These are phyloP conservation scores for Temnothorax longispinosus DNA, from an alignment of 1,140 invertebrate genomes.

Conservation along the genomic window DNA sequence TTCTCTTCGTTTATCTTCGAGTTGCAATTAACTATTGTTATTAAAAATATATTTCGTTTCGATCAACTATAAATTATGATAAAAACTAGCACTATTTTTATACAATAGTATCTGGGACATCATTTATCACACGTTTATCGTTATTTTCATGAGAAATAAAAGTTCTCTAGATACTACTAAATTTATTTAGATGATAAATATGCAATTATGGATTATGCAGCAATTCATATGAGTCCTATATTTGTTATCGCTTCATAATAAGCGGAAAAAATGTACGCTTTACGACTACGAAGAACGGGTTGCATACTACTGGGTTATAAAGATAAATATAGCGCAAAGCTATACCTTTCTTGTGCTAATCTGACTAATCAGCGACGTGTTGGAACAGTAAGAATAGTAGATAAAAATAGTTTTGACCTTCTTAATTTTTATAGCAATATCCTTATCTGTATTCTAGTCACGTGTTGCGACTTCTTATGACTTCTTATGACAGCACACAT, in stretches of 20 bases:
- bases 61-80: not conserved
- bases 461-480: slow-evolving; percentile 9
- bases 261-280: not conserved
- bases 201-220: too few relatives aligned
- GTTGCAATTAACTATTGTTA: not conserved
- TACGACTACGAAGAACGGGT: slow-evolving; percentile 48
- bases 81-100: not conserved
- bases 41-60: not conserved
- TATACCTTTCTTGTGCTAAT: slow-evolving; percentile 68
- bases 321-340: slow-evolving; percentile 22
- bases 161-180: not conserved
- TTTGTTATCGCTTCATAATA: too few relatives aligned
- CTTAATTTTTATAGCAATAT: not conserved
- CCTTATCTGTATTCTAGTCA: slow-evolving; percentile 58
- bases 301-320: slow-evolving; percentile 63
- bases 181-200: too few relatives aligned
- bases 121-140: not conserved
- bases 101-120: not conserved
- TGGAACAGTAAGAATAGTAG: slow-evolving; percentile 1
- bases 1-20: not conserved
- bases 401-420: slow-evolving; percentile 43
- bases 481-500: not conserved
- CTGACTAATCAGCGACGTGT: slow-evolving; percentile 59
- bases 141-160: not conserved
- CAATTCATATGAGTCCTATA: too few relatives aligned